Conservation (phyloP, 1,140 invertebrate genomes). For the Nephila pilipes region DNA sequence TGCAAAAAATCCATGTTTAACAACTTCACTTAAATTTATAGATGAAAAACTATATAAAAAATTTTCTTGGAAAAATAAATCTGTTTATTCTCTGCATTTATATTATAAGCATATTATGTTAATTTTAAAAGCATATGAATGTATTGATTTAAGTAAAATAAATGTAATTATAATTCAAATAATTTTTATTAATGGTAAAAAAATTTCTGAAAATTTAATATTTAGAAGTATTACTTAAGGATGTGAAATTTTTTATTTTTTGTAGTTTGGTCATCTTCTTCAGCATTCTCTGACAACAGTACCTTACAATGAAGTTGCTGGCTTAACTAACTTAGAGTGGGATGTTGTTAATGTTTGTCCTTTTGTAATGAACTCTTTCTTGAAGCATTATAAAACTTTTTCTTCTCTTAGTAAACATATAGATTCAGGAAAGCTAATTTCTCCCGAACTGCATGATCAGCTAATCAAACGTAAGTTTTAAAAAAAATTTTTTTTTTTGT, state of each 20-base stretch:
- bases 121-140: too few relatives aligned
- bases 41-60: too few relatives aligned
- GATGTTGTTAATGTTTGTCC: conserved; percentile 91
- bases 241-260: conserved; percentile 45
- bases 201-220: too few relatives aligned
- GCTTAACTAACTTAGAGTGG: conserved; percentile 93
- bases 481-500: too few relatives aligned
- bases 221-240: too few relatives aligned
- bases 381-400: conserved; percentile 87
- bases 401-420: conserved; percentile 87
- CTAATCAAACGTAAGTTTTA: conserved; percentile 82
- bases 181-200: not conserved
- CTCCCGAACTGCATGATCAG: conserved; percentile 85
- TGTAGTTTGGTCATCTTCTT: conserved; percentile 90
- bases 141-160: not conserved
- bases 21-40: too few relatives aligned
- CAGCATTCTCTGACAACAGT: conserved; percentile 91
- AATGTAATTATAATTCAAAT: not conserved
- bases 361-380: conserved; percentile 90
- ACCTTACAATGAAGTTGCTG: conserved; percentile 91
- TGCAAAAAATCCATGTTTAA: too few relatives aligned
- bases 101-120: too few relatives aligned
- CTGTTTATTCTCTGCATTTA: too few relatives aligned
- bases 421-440: conserved; percentile 86
- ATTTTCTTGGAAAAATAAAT: too few relatives aligned